phyloP scores from a whole-genome alignment of 2,888 invertebrate genomes.

The Drosophila picticornis region DNA sequence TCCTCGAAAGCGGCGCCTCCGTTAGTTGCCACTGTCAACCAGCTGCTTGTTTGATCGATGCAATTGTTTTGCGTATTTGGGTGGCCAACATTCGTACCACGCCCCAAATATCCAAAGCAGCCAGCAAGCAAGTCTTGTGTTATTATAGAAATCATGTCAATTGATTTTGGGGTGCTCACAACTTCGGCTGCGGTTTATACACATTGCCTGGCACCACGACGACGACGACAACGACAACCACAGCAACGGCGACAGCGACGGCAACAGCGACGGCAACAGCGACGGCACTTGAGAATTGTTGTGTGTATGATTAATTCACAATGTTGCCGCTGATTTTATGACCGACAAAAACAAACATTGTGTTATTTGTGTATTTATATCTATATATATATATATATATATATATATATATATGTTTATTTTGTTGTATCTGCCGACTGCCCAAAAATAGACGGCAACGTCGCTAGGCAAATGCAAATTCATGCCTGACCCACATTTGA shows the following conservation, averaged over 20 bases:
- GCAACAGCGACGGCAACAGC: background rate
- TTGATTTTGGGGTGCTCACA: slow-evolving; percentile 63
- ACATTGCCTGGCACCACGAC: slow-evolving; percentile 58
- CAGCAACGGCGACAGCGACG: no score
- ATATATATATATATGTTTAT: slow-evolving; percentile 17
- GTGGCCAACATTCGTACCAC: slow-evolving; percentile 74
- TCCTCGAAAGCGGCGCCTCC: slow-evolving; percentile 38
- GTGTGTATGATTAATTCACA: slow-evolving; percentile 71
- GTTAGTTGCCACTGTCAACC: slow-evolving; percentile 43
- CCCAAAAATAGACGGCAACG: slow-evolving; percentile 67
- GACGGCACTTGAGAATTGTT: slow-evolving; percentile 49
- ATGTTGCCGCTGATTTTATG: slow-evolving; percentile 75
- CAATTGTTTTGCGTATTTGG: slow-evolving; percentile 76
- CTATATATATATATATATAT: background rate
- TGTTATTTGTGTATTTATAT: slow-evolving; percentile 23
- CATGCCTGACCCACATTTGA: slow-evolving; percentile 79
- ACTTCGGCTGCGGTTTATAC: slow-evolving; percentile 27
- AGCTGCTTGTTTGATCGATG: slow-evolving; percentile 67
- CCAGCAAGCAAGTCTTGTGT: slow-evolving; percentile 10
- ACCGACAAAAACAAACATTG: slow-evolving; percentile 50
- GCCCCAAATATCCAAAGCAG: slow-evolving; percentile 52
- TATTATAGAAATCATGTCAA: slow-evolving; percentile 73
- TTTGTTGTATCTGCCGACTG: slow-evolving; percentile 40
- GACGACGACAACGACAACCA: slow-evolving; percentile 6
- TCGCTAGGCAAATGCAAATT: slow-evolving; percentile 70